Conservation (phyloP, 2,113 vertebrate species). For the Delphinus delphis region DNA sequence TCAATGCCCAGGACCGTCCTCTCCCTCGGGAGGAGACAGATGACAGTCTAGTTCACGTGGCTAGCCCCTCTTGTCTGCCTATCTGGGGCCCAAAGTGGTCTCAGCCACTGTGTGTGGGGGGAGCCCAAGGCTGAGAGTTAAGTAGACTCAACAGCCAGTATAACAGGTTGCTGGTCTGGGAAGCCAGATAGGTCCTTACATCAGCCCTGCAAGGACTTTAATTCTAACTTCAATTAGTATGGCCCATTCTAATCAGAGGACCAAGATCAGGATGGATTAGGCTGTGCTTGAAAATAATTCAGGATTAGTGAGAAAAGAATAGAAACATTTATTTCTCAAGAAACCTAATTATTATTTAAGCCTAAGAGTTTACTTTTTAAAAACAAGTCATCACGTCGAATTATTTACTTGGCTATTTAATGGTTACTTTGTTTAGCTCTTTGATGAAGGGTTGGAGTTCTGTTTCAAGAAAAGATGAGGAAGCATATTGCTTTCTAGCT, state of each 20-base stretch:
- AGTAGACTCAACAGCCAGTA: not conserved
- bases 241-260: not conserved
- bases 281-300: not conserved
- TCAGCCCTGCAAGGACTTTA: not conserved
- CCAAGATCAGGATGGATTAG: not conserved
- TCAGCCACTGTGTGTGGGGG: not conserved
- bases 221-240: not conserved
- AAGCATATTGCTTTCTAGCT: not conserved
- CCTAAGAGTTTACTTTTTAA: not conserved
- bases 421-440: not conserved
- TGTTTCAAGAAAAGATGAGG: not conserved
- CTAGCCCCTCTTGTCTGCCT: not conserved
- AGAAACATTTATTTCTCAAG: not conserved
- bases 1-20: not conserved
- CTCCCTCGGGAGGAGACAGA: not conserved
- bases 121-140: not conserved
- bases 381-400: not conserved
- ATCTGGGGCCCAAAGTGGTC: not conserved
- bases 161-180: not conserved
- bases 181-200: not conserved
- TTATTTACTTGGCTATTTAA: slow-evolving; percentile 1
- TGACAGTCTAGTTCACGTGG: not conserved
- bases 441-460: not conserved
- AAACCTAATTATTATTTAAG: not conserved
- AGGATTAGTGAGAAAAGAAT: not conserved